Percentiles rank a stretch among this genome's conserved stretches.
These are phyloP conservation scores for Catostylus mosaicus DNA, from an alignment of 30 jellyfish, hydroid and myxozoan genomes.

Conservation along the genomic window DNA sequence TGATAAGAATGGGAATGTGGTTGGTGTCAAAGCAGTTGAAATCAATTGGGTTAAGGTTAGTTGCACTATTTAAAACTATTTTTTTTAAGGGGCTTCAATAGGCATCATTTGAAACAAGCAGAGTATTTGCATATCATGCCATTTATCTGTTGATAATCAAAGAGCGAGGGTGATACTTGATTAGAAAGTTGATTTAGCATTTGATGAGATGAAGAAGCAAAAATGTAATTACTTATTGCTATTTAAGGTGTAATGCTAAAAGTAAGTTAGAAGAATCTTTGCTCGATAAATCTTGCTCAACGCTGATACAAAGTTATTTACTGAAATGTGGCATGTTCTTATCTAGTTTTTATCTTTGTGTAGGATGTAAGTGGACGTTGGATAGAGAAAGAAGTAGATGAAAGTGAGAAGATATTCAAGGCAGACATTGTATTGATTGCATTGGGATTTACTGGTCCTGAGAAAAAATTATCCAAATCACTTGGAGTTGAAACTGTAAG, in stretches of 20 bases:
- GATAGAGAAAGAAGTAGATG: constrained; percentile 64
- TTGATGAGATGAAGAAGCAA: too few relatives aligned
- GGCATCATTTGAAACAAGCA: too few relatives aligned
- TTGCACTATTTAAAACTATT: background rate
- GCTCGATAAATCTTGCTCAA: too few relatives aligned
- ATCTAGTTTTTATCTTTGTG: background rate
- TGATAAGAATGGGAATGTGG: constrained; percentile 46
- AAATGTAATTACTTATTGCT: too few relatives aligned
- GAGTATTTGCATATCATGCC: too few relatives aligned
- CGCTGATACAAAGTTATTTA: too few relatives aligned
- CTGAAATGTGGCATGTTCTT: background rate
- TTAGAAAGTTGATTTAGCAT: too few relatives aligned
- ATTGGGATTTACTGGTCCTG: constrained; percentile 84
- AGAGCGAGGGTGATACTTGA: background rate
- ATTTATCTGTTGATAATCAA: too few relatives aligned
- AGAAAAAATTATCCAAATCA: constrained; percentile 39
- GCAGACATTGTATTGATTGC: constrained; percentile 84
- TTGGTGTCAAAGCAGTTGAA: constrained; percentile 67
- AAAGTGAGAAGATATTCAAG: constrained; percentile 38
- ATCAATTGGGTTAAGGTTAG: constrained; percentile 76
- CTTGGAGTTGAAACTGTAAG: constrained; percentile 77
- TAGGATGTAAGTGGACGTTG: constrained; percentile 85
- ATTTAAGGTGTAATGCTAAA: too few relatives aligned
- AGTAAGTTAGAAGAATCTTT: too few relatives aligned
- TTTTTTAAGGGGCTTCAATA: too few relatives aligned